Percentiles rank a stretch among this genome's conserved stretches.
phyloP scores from a whole-genome alignment of 2,797 vertebrate genomes.

The Tympanoctomys barrerae region DNA sequence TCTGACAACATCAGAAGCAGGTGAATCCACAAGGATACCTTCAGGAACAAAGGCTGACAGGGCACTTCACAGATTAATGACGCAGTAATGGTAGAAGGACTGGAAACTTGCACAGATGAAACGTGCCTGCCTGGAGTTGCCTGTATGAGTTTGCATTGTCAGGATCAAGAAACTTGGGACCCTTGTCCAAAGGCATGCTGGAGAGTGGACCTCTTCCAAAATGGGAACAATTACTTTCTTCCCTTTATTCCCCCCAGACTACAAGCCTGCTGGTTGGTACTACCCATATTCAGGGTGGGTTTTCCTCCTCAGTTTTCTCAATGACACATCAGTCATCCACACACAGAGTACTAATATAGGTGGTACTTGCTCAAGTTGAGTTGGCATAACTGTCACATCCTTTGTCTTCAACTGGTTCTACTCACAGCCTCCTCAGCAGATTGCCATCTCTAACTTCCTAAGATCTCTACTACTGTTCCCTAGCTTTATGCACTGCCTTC shows the following conservation, averaged over 20 bases:
- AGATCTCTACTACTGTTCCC: background rate
- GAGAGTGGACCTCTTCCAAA: background rate
- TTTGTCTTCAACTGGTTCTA: background rate
- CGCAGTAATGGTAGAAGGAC: background rate
- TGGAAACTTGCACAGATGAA: background rate
- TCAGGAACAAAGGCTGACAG: background rate
- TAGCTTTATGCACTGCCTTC: background rate
- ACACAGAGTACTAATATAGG: background rate
- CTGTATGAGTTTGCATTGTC: background rate
- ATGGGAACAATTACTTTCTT: background rate
- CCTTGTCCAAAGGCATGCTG: background rate
- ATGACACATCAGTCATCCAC: background rate
- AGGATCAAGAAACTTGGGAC: background rate
- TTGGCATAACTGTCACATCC: background rate
- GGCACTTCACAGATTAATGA: background rate
- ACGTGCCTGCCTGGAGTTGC: background rate
- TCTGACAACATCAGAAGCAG: background rate
- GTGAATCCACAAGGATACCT: background rate
- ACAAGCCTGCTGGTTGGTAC: background rate
- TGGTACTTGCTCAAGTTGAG: background rate
- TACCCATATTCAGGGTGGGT: no score
- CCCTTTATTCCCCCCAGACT: background rate
- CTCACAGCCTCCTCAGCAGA: background rate
- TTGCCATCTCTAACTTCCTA: background rate
- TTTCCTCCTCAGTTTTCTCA: background rate